Conservation (phyloP, 2,888 invertebrate genomes). For the Diplolepis rosae region DNA sequence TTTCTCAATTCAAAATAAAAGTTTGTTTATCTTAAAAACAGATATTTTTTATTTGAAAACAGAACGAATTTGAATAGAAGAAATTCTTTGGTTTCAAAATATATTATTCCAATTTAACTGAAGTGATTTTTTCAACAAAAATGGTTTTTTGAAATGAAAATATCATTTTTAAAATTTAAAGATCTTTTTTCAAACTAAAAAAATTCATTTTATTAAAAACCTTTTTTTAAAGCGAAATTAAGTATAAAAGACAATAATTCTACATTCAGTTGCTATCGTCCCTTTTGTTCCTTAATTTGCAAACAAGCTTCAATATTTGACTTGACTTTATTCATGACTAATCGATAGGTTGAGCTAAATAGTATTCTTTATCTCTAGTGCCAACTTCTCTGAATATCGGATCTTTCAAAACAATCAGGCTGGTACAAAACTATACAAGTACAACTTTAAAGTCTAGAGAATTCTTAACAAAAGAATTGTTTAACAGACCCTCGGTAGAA, state of each 20-base stretch:
- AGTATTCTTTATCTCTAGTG: constrained; percentile 14
- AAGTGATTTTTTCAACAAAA: background rate
- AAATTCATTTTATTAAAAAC: background rate
- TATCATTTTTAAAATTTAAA: background rate
- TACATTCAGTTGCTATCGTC: constrained; percentile 11
- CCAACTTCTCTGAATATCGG: constrained; percentile 2
- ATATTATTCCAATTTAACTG: no score
- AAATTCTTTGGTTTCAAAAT: no score
- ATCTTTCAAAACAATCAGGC: background rate
- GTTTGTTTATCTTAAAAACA: no score
- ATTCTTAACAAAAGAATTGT: constrained; percentile 15
- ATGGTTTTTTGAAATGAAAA: background rate
- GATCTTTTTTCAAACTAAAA: background rate
- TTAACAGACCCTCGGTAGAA: background rate
- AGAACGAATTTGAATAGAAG: no score
- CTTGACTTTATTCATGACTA: constrained; percentile 12
- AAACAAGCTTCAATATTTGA: constrained; percentile 11
- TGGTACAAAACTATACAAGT: background rate
- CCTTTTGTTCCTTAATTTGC: constrained; percentile 20
- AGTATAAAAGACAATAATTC: no score
- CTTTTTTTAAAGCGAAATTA: background rate
- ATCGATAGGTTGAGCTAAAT: constrained; percentile 2
- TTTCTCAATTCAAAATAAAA: no score
- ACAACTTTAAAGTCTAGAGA: background rate
- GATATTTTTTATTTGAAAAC: no score